Conservation (phyloP, 53 echinoderm and acorn worm species). For the Actinopyga echinites region DNA sequence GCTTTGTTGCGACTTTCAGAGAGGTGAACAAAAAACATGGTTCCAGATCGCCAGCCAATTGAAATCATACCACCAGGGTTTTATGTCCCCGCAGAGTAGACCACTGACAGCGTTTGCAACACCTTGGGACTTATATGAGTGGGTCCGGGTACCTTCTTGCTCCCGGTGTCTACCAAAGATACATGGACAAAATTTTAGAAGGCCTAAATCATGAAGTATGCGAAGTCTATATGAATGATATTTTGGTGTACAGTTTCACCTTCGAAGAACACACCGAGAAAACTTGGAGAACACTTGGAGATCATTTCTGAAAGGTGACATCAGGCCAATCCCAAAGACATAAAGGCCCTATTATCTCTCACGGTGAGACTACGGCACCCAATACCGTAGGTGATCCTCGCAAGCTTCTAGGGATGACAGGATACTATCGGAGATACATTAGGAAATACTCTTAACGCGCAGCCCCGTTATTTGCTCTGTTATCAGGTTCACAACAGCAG, state of each 20-base stretch:
- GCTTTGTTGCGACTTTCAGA: no score
- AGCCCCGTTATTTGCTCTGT: no score
- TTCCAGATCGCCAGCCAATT: neutral
- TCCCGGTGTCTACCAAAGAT: slow-evolving; percentile 54
- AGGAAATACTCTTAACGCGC: neutral
- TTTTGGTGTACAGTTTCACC: slow-evolving; percentile 49
- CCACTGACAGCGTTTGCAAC: slow-evolving; percentile 51
- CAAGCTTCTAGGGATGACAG: slow-evolving; percentile 46
- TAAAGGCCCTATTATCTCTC: neutral
- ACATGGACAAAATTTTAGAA: slow-evolving; percentile 49
- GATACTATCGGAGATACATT: slow-evolving; percentile 53
- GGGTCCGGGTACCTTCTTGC: slow-evolving; percentile 64
- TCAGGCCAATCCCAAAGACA: slow-evolving; percentile 44
- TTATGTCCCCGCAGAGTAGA: neutral
- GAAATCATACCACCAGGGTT: slow-evolving; percentile 61
- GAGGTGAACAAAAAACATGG: no score
- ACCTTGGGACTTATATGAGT: slow-evolving; percentile 54
- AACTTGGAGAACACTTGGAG: slow-evolving; percentile 41
- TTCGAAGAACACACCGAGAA: slow-evolving; percentile 47
- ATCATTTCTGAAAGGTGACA: slow-evolving; percentile 39
- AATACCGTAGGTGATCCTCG: slow-evolving; percentile 48
- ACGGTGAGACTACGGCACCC: neutral
- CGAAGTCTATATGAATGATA: slow-evolving; percentile 40
- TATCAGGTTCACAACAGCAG: no score
- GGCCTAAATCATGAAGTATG: slow-evolving; percentile 19